These are phyloP conservation scores for Henricia sp. DNA, from an alignment of 53 echinoderm and acorn worm species.

Conservation along the genomic window DNA sequence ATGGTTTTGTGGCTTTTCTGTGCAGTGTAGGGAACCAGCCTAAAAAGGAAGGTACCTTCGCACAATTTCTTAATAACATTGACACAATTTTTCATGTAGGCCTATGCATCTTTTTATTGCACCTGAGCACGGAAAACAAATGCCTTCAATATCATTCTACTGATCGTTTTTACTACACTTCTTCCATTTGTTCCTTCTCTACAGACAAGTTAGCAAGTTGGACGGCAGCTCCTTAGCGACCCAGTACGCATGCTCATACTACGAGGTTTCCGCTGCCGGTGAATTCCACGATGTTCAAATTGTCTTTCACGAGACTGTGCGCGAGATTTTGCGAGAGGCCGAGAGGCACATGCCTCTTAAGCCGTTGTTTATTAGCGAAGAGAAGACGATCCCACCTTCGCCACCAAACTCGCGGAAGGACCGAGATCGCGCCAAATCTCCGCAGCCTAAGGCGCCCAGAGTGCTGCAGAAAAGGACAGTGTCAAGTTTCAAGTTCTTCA, in stretches of 20 bases:
- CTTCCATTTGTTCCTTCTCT: not conserved
- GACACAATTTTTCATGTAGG: too few relatives aligned
- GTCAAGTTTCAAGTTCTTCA: conserved; percentile 93
- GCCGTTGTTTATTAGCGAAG: conserved; percentile 94
- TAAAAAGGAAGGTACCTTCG: not conserved
- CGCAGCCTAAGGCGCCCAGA: conserved; percentile 83
- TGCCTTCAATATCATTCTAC: too few relatives aligned
- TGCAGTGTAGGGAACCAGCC: not conserved
- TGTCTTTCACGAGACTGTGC: conserved; percentile 94
- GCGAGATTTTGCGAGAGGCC: conserved; percentile 89
- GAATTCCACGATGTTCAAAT: conserved; percentile 87
- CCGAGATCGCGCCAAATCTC: conserved; percentile 65
- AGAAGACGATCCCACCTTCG: conserved; percentile 72
- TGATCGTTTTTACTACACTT: not conserved
- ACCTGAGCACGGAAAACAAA: too few relatives aligned
- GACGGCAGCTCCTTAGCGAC: conserved; percentile 90
- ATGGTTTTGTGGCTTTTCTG: too few relatives aligned
- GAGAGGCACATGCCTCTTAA: conserved; percentile 92
- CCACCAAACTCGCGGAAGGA: conserved; percentile 56
- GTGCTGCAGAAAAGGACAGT: conserved; percentile 94
- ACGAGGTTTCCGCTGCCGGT: conserved; percentile 94
- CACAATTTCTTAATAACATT: not conserved
- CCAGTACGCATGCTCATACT: conserved; percentile 95
- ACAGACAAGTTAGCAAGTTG: conserved; percentile 96
- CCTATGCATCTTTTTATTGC: too few relatives aligned